Evolutionary conservation across 2,888 invertebrate genomes (phyloP), one percentile per base, ranked within the genome.

Genomic region (Flexamia atlantica): DNA sequence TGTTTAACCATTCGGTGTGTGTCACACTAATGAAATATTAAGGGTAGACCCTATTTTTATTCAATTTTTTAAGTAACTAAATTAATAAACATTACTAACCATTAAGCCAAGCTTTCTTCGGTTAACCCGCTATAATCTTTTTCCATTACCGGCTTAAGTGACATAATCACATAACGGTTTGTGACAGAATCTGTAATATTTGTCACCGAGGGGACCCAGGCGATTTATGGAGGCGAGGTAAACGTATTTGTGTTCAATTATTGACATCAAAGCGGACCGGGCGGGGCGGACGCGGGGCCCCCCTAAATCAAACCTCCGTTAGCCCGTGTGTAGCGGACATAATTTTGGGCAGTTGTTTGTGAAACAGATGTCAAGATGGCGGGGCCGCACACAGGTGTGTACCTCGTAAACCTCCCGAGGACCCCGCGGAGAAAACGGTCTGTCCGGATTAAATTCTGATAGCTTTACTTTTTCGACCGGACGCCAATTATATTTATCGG

Each of bases 321-420:
- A 68, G 32, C 30, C 17, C 72, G 72, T 74, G 72, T n/a, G 72
- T 40, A 74, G 42, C 72, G 20, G 17, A 74, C 72, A 74, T 74
- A 74, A 74, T 74, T 74, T 74, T 74, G 72, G 36, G 40, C 72
- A 42, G 40, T 74, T 74, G 72, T 74, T 74, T 40, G 72, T 74
- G 42, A 74, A 74, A 74, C 72, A 74, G 42, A n/a, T 74, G 72
- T 74, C 72, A 74, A 74, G 72, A 40, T 42, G 42, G 72, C 42
- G 40, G 72, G n/a, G 36, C 68, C 30, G 9, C 32, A 30, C 68
- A 30, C 68, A 20, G 9, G 60, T n/a, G 60, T 23, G 25, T n/a
- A 20, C 46, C 7, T 12, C n/a, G 17, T 17, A 46, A 12, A 17
- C 14, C n/a, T 17, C 46, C 4, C 5, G 4, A 7, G 36, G 36